phyloP scores from a whole-genome alignment of 2,113 vertebrate genomes.

The Naja naja region DNA sequence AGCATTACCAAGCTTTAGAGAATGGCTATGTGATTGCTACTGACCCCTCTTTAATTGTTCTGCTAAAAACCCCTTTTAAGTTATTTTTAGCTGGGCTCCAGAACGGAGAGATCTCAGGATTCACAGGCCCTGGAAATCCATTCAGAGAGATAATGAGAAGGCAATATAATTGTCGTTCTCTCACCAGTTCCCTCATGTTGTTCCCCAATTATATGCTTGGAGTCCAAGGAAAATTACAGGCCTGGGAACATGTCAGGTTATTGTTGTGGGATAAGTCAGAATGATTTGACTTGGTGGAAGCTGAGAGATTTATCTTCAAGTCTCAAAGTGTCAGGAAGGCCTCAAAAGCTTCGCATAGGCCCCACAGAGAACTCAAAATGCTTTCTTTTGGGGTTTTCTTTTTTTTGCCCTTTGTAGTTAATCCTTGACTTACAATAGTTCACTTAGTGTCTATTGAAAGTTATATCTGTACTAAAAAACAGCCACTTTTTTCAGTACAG shows the following conservation, averaged over 20 bases:
- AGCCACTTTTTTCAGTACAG: too few species aligned
- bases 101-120: background rate
- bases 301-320: background rate
- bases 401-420: background rate
- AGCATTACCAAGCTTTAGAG: background rate
- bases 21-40: background rate
- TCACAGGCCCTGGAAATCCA: background rate
- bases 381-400: background rate
- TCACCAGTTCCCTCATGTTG: background rate
- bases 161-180: background rate
- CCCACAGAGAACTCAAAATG: background rate
- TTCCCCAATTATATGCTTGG: background rate
- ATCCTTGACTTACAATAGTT: too few species aligned
- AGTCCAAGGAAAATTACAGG: background rate
- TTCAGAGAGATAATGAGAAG: background rate
- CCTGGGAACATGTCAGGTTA: background rate
- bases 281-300: background rate
- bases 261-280: background rate
- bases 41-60: background rate
- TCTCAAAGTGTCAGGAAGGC: background rate
- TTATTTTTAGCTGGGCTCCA: background rate
- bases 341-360: background rate
- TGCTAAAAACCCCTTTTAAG: background rate
- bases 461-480: too few species aligned
- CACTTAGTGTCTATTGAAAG: too few species aligned